Evolutionary conservation across 2,888 invertebrate genomes (phyloP), one percentile per base, ranked within the genome.

Genomic region (Drosophila meridionalis): DNA sequence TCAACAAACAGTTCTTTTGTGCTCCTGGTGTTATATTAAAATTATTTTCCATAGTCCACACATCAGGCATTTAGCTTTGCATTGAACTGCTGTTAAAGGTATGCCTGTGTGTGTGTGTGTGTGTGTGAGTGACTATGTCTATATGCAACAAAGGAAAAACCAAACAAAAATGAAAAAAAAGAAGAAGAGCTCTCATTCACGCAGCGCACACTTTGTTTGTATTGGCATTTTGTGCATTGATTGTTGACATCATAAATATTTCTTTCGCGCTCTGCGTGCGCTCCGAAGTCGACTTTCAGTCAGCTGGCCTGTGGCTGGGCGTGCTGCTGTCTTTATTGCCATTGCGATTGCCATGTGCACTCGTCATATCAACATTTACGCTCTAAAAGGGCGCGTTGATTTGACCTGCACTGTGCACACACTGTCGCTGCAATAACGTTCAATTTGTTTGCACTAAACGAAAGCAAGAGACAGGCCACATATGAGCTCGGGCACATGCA

Each of bases 371-470:
- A 74, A 78, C 69, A 73, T 74, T 74, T 59, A 73, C 26, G 53
- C 70, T 62, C 73, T 53, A 74, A 76, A 73, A 74, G 76, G 72
- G 69, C 70, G 73, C 73, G 71, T 72, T 78, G 72, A 71, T 71
- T 74, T 72, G 26, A 47, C 45, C 34, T 14, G 43, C 20, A 14
- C 26, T 30, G 6, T 32, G 36, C 48, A n/a, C 11, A 47, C 7
- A n/a, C 20, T 34, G 45, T 57, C 36, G 70, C 53, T 68, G 69
- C 80, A 82, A 83, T 86, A 86, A 83, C 76, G 75, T 88, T 76
- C 82, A 80, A 80, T 87, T 82, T 85, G 70, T 59, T 60, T 71
- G 34, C 36, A 50, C 11, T 9, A 59, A 40, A 7, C 32, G 9
- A 43, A 48, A 36, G 45, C 40, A 32, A 32, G 30, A 8, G 38